Evolutionary conservation across 2,888 invertebrate genomes (phyloP).

Genomic region (Busseola fusca): DNA sequence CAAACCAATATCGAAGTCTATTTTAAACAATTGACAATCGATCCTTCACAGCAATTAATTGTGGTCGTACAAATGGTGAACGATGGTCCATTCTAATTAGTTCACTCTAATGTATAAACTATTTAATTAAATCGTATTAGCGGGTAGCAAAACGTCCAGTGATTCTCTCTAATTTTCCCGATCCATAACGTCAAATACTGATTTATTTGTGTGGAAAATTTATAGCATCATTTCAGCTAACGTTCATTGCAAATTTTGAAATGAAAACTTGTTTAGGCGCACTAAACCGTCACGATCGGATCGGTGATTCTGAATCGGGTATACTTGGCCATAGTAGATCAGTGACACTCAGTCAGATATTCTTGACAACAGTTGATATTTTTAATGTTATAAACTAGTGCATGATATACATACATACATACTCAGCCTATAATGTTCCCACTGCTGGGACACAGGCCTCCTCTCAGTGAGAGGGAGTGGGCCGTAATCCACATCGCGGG

Average conservation of each 20-base stretch:
- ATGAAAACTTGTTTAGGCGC: neutral
- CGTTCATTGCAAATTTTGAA: neutral
- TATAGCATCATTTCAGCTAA: neutral
- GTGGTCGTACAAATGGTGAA: constrained; percentile 29
- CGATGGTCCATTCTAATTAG: constrained; percentile 28
- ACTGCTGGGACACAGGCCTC: no score
- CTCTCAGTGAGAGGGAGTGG: no score
- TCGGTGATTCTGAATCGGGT: neutral
- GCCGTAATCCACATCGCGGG: no score
- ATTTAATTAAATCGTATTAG: constrained; percentile 18
- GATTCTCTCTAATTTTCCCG: constrained; percentile 4
- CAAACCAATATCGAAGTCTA: no score
- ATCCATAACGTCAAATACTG: constrained; percentile 1
- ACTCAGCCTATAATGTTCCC: no score
- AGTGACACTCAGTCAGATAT: no score
- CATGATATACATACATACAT: no score
- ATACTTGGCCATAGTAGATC: neutral
- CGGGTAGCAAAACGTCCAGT: constrained; percentile 16
- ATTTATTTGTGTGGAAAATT: constrained; percentile 24
- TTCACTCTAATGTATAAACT: constrained; percentile 19
- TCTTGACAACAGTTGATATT: no score
- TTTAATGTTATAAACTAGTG: no score
- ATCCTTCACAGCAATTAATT: constrained; percentile 32
- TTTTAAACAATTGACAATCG: constrained; percentile 21
- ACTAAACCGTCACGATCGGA: neutral